Conservation (phyloP, 1,140 invertebrate species). For the Streblospio benedicti region DNA sequence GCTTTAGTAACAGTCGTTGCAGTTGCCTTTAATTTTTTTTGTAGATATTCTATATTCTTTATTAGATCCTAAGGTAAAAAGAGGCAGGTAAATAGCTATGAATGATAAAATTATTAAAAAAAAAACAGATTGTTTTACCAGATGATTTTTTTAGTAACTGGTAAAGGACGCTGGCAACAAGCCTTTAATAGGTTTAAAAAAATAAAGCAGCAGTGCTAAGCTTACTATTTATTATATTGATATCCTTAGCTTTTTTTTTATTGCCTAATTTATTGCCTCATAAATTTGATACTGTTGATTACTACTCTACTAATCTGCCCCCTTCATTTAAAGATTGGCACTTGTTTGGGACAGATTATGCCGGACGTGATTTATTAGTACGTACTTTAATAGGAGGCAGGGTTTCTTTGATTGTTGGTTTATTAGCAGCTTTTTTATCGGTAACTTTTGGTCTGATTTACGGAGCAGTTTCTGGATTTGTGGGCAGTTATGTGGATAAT, state of each 20-base stretch:
- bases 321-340: neutral
- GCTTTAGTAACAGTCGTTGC: neutral
- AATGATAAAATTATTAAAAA: slow-evolving; percentile 1
- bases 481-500: slow-evolving; percentile 3
- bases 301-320: neutral
- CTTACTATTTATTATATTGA: too few species aligned
- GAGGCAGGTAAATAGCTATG: neutral
- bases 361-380: neutral
- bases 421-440: neutral
- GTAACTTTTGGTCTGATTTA: slow-evolving; percentile 3
- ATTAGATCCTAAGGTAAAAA: slow-evolving; percentile 3
- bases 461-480: slow-evolving; percentile 8
- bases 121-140: too few species aligned
- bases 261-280: neutral
- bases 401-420: neutral
- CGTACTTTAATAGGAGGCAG: neutral
- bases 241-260: neutral
- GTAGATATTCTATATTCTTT: slow-evolving; percentile 1
- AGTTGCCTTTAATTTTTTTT: neutral
- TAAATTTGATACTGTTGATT: neutral
- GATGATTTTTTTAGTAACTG: neutral
- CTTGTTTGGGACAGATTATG: slow-evolving; percentile 5
- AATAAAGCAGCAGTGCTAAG: neutral
- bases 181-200: neutral
- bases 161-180: neutral